These are phyloP conservation scores for Drosophila histrio DNA, from an alignment of 2,888 invertebrate genomes.

Conservation along the genomic window DNA sequence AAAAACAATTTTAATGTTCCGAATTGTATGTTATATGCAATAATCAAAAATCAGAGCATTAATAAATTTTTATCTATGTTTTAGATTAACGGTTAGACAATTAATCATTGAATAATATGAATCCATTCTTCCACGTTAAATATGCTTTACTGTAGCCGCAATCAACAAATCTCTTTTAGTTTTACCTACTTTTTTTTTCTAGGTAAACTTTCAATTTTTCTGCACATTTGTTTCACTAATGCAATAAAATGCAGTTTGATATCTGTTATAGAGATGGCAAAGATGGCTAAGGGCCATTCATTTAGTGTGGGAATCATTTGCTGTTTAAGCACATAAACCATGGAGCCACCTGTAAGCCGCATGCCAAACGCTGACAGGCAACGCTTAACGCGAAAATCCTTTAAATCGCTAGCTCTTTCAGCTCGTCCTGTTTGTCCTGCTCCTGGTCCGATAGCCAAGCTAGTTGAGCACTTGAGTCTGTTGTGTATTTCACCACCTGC, in stretches of 20 bases:
- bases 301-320: conserved; percentile 60
- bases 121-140: no score
- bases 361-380: conserved; percentile 75
- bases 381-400: conserved; percentile 72
- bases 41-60: no score
- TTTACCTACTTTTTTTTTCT: neutral
- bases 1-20: no score
- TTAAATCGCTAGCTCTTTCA: conserved; percentile 54
- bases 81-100: no score
- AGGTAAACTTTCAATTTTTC: conserved; percentile 3
- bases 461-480: conserved; percentile 32
- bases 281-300: conserved; percentile 43
- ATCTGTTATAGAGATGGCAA: conserved; percentile 22
- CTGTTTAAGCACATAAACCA: conserved; percentile 63
- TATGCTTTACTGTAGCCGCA: neutral
- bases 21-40: no score
- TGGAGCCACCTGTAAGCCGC: conserved; percentile 70
- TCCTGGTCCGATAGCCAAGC: conserved; percentile 3
- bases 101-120: no score
- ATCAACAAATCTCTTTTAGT: no score
- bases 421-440: conserved; percentile 12
- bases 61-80: no score
- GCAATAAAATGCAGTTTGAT: conserved; percentile 38
- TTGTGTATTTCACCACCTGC: conserved; percentile 17
- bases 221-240: neutral